Evolutionary conservation across 23 tunicate genomes (phyloP), one percentile per base, ranked within the genome.

Genomic region (Styela clava): DNA sequence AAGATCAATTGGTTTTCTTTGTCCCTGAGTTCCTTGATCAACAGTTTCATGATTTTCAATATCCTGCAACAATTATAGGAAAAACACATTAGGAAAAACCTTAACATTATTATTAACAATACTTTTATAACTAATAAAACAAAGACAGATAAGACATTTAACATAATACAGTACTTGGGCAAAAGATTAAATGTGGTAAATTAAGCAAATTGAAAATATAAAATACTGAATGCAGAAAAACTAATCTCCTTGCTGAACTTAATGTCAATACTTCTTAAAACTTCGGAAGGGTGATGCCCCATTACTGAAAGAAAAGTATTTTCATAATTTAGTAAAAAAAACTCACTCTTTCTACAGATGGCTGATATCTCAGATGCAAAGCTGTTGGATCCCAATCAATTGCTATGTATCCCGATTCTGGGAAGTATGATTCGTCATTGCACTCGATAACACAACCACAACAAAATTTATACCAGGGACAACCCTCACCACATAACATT

Each of bases 381-480:
- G 98, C 98, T 2, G 98, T 93, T 26, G 98, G 87, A 29, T 93
- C 98, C 98, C 98, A 93, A 52, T 93, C 98, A 68, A 93, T 87
- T 7, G 98, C 86, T 34, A 93, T 78, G 70, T 82, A 87, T 22
- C 79, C 87, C 77, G 94, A 74, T 3, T 69, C 56, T 34, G 83
- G 79, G 51, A 30, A 24, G 87, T 91, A 93, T 9, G 81, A 73
- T 16, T 81, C 89, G 56, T 87, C 89, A 29, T 84, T 69, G 72
- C 98, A 93, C 12, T 78, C 78, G 16, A 93, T 87, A 1, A 81
- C 62, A 44, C 98, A 93, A 1, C 98, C 98, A 20, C 74, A 73
- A 63, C 98, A 93, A 62, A 93, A 87, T 16, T 74, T 64, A 64
- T 74, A 87, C 98, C 98, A 93, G 34, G 98, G 89, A 72, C 98